Evolutionary conservation across 1,140 invertebrate genomes (phyloP), one percentile per base, ranked within the genome.

Genomic region (Adelges cooleyi): DNA sequence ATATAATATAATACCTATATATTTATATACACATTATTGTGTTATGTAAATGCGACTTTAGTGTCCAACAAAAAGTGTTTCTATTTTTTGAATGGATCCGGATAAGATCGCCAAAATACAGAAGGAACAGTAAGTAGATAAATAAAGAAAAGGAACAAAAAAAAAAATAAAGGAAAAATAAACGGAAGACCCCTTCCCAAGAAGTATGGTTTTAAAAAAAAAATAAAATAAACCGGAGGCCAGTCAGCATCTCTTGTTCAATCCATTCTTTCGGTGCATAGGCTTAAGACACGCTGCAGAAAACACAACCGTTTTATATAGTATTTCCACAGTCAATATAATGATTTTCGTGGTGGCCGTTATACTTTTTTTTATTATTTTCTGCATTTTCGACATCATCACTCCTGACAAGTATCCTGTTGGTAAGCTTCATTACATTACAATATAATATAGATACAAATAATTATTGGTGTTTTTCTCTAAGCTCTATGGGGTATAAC

Each of bases 31-130:
- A 29, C 29, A 27, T 62, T 62, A 25, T 46, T 59, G 23, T 62
- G 56, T 62, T 62, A 62, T 62, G 56, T 33, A 29, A 62, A 62
- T 62, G 11, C 15, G 25, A 46, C 42, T 33, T 27, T 22, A 29
- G 42, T 48, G 42, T 48, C 56, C 42, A 48, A 62, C 25, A 62
- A 62, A 59, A 59, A 46, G 42, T 62, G 44, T 62, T 48, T 22
- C 42, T 62, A 62, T 48, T 48, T 62, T 62, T n/a, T 62, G 56
- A 62, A 62, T 62, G 56, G 56, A 46, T 59, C 44, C 20, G 56
- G 56, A 62, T 62, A 62, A 62, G 56, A 62, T 62, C 56, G 56
- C 56, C 56, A 62, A 62, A 62, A 62, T 62, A 62, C 42, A 62
- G 56, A 62, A 33, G 44, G n/a, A 62, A 29, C 17, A n/a, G 42